These are phyloP conservation scores for Heteromyza rotundicornis DNA, from an alignment of 2,888 invertebrate species.

Conservation along the genomic window DNA sequence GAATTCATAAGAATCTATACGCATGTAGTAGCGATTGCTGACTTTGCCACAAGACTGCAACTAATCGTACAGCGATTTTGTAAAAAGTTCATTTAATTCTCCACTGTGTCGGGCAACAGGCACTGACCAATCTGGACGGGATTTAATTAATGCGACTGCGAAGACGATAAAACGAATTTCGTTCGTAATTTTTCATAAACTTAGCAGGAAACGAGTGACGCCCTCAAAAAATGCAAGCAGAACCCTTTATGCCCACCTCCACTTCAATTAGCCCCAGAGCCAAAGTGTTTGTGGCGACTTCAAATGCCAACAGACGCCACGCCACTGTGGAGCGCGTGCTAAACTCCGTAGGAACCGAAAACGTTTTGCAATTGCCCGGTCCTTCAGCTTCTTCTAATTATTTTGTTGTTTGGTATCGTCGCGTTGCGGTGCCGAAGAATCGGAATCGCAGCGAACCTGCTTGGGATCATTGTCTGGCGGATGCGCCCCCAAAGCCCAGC, in stretches of 20 bases:
- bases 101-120: too few species aligned
- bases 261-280: constrained; percentile 21
- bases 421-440: background rate
- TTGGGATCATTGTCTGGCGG: constrained; percentile 22
- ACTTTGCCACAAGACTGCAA: too few species aligned
- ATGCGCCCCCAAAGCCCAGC: constrained; percentile 26
- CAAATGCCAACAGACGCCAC: background rate
- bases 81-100: too few species aligned
- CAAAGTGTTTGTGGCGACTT: background rate
- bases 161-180: constrained; percentile 6
- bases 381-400: background rate
- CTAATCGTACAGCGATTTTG: too few species aligned
- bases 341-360: background rate
- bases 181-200: constrained; percentile 3
- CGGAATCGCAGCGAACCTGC: constrained; percentile 1
- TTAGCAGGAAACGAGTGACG: background rate
- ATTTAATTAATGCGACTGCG: background rate
- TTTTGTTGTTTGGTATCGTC: background rate
- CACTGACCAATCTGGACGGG: too few species aligned
- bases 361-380: too few species aligned
- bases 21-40: too few species aligned
- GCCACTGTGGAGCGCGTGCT: constrained; percentile 14
- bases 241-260: constrained; percentile 11
- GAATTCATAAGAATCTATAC: too few species aligned
- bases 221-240: background rate